These are phyloP conservation scores for Goniozus legneri DNA, from an alignment of 1,140 invertebrate genomes.

Conservation along the genomic window DNA sequence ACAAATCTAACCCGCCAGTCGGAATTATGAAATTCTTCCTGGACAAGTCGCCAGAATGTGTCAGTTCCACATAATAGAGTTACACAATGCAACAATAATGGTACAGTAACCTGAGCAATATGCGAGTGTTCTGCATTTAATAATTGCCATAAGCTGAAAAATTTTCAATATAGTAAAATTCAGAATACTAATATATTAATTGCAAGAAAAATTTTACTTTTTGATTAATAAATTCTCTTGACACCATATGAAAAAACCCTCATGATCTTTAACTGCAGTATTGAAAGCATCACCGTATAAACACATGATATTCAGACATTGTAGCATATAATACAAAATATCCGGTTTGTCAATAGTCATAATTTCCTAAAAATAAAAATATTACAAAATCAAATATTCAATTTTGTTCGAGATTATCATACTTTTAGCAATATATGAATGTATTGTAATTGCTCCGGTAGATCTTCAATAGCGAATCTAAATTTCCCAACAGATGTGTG, in stretches of 20 bases:
- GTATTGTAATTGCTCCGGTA: conserved; percentile 90
- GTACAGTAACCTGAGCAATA: conserved; percentile 84
- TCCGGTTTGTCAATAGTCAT: conserved; percentile 83
- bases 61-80: conserved; percentile 89
- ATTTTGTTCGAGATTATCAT: conserved; percentile 7
- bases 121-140: conserved; percentile 91
- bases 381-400: background rate
- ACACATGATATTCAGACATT: conserved; percentile 87
- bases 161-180: background rate
- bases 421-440: conserved; percentile 88
- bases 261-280: conserved; percentile 82
- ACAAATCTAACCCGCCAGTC: conserved; percentile 90
- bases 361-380: conserved; percentile 63
- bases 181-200: background rate
- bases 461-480: conserved; percentile 83
- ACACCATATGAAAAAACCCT: conserved; percentile 95
- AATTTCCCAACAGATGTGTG: conserved; percentile 90
- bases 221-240: conserved; percentile 95
- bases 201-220: conserved; percentile 64
- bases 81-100: conserved; percentile 90
- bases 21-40: conserved; percentile 86
- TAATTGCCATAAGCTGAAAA: conserved; percentile 84
- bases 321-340: conserved; percentile 89
- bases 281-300: conserved; percentile 91
- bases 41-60: conserved; percentile 91